phyloP scores from a whole-genome alignment of 2,888 invertebrate species.

The Cryptophagus acutangulus region DNA sequence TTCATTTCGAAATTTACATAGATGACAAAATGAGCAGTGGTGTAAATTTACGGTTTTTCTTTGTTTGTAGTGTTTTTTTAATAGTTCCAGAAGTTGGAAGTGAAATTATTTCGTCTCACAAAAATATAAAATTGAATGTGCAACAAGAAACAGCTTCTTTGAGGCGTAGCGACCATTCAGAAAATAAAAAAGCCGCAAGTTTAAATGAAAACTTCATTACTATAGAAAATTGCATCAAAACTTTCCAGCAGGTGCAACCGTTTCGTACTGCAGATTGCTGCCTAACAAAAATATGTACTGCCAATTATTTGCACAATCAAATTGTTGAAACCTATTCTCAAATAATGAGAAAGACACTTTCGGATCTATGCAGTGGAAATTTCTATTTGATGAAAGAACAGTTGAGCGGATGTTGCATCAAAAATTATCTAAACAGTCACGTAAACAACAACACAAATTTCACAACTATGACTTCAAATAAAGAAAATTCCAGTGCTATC shows the following conservation, averaged over 20 bases:
- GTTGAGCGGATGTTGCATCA: conserved; percentile 12
- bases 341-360: background rate
- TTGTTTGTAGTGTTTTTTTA: too few relatives aligned
- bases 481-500: conserved; percentile 14
- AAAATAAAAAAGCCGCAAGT: too few relatives aligned
- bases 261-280: conserved; percentile 18
- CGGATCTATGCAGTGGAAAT: conserved; percentile 18
- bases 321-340: conserved; percentile 7
- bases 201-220: conserved; percentile 1
- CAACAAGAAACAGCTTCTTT: too few relatives aligned
- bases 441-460: conserved; percentile 21
- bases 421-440: conserved; percentile 13
- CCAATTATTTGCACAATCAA: background rate
- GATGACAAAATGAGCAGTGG: too few relatives aligned
- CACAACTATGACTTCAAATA: conserved; percentile 11
- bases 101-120: too few relatives aligned
- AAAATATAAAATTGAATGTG: too few relatives aligned
- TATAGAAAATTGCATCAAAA: conserved; percentile 15
- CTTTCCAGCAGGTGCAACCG: conserved; percentile 12
- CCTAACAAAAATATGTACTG: conserved; percentile 21
- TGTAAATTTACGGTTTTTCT: too few relatives aligned
- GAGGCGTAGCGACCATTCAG: too few relatives aligned
- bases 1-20: too few relatives aligned
- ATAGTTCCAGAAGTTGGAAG: too few relatives aligned
- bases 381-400: conserved; percentile 14